phyloP scores from a whole-genome alignment of 2,888 invertebrate species.

The Entomobrya multifasciata region DNA sequence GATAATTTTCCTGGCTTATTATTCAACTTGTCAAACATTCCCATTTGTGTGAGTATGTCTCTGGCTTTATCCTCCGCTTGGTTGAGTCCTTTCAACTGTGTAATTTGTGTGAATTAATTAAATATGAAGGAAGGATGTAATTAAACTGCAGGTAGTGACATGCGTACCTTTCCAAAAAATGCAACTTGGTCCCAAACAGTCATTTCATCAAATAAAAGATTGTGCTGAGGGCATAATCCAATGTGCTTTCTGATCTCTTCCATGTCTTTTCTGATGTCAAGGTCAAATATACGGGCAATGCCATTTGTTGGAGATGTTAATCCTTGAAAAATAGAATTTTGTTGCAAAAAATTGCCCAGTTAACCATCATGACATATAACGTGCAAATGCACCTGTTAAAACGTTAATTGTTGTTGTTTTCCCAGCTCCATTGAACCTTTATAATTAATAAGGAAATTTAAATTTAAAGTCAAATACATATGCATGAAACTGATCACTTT shows the following conservation, averaged over 20 bases:
- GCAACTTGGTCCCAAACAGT: slow-evolving; percentile 90
- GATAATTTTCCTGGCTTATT: slow-evolving; percentile 86
- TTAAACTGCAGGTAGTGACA: no score
- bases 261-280: slow-evolving; percentile 86
- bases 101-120: no score
- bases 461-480: no score
- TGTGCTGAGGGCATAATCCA: slow-evolving; percentile 95
- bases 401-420: slow-evolving; percentile 89
- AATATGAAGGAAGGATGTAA: no score
- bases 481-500: no score
- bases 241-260: slow-evolving; percentile 87
- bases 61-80: slow-evolving; percentile 84
- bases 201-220: slow-evolving; percentile 90
- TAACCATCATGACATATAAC: background rate
- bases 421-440: slow-evolving; percentile 85
- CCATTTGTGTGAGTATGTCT: slow-evolving; percentile 84
- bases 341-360: no score
- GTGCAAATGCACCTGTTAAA: slow-evolving; percentile 3
- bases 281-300: slow-evolving; percentile 87
- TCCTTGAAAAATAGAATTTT: no score
- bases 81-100: slow-evolving; percentile 85
- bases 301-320: slow-evolving; percentile 86
- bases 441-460: no score
- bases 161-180: slow-evolving; percentile 85
- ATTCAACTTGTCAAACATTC: slow-evolving; percentile 85